phyloP scores from a whole-genome alignment of 1,140 invertebrate species.

The Bombus picipes region DNA sequence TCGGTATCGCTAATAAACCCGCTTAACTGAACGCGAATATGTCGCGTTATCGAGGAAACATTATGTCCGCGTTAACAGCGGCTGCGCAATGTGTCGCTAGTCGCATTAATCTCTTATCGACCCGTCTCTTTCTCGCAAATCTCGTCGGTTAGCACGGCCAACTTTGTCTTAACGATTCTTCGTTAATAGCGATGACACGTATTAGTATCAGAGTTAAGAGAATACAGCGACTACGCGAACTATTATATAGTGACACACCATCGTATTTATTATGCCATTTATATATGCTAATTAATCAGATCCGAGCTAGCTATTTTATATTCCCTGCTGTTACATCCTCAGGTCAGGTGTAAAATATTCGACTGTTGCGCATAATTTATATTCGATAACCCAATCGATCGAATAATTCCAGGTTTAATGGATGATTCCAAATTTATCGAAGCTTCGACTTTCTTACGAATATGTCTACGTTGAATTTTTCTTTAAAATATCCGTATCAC shows the following conservation, averaged over 20 bases:
- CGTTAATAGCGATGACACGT: accelerated
- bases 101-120: conserved; percentile 49
- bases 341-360: neutral
- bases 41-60: conserved; percentile 66
- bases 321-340: too few relatives aligned
- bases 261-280: too few relatives aligned
- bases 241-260: too few relatives aligned
- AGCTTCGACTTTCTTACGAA: neutral
- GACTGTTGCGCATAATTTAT: accelerated
- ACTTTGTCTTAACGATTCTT: too few relatives aligned
- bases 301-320: too few relatives aligned
- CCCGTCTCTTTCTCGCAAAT: neutral
- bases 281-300: too few relatives aligned
- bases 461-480: neutral
- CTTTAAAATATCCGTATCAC: neutral
- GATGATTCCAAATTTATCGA: neutral
- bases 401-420: neutral
- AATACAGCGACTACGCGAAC: accelerated
- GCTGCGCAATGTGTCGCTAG: conserved; percentile 11
- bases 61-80: conserved; percentile 52
- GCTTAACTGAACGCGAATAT: conserved; percentile 78
- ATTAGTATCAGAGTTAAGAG: too few relatives aligned
- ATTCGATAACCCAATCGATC: neutral
- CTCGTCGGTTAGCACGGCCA: too few relatives aligned
- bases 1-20: conserved; percentile 78